Conservation (phyloP, 92 coral and sea anemone species). For the Palythoa grandiflora region DNA sequence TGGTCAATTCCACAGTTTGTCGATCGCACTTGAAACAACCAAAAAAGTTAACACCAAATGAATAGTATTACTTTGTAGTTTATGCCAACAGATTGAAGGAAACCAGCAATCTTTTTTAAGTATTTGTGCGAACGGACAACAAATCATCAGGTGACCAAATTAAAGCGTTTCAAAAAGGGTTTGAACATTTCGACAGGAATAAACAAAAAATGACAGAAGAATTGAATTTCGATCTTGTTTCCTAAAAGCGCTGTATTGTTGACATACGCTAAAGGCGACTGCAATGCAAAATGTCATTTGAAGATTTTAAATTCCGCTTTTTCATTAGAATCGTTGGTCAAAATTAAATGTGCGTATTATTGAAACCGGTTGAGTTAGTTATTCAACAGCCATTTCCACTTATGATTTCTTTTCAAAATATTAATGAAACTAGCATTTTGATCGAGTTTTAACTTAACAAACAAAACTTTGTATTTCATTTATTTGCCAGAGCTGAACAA, state of each 20-base stretch:
- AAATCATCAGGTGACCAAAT: background rate
- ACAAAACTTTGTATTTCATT: conserved; percentile 1
- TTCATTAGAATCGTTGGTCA: background rate
- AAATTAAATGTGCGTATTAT: conserved; percentile 42
- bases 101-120: background rate
- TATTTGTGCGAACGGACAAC: background rate
- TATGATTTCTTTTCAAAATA: background rate
- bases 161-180: background rate
- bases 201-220: conserved; percentile 32
- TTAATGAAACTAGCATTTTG: background rate
- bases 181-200: background rate
- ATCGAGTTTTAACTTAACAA: background rate
- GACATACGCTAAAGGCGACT: conserved; percentile 18
- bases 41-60: background rate
- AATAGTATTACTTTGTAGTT: background rate
- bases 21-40: conserved; percentile 33
- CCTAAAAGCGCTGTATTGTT: conserved; percentile 1
- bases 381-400: background rate
- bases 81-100: background rate
- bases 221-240: conserved; percentile 9
- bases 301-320: background rate
- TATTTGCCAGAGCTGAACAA: background rate
- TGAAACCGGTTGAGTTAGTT: background rate
- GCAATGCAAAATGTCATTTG: conserved; percentile 13
- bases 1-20: conserved; percentile 44